Conservation (phyloP, 2,888 invertebrate species). For the Beris chalybata region DNA sequence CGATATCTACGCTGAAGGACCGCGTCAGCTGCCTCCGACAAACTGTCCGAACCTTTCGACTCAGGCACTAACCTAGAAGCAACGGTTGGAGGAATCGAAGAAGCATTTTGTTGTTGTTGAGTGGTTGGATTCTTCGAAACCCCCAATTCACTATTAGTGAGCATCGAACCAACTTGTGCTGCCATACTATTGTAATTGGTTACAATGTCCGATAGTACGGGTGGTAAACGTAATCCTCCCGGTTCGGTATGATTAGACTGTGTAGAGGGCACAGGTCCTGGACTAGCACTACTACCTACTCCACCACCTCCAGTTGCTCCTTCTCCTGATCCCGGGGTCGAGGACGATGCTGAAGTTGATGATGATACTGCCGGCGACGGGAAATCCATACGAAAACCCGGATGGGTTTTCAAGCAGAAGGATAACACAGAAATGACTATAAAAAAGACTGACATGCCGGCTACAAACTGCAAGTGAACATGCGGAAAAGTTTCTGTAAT, state of each 20-base stretch:
- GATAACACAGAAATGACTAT: constrained; percentile 94
- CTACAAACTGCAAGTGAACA: constrained; percentile 72
- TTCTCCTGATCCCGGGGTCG: constrained; percentile 27
- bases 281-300: neutral
- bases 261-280: neutral
- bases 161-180: neutral
- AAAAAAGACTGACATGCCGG: constrained; percentile 91
- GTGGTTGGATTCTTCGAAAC: constrained; percentile 41
- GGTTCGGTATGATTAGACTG: neutral
- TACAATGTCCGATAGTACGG: neutral
- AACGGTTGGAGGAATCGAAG: constrained; percentile 1
- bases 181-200: constrained; percentile 1
- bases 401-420: constrained; percentile 95
- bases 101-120: constrained; percentile 36
- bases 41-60: constrained; percentile 22
- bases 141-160: constrained; percentile 35
- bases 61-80: neutral
- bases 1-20: too few relatives aligned
- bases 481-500: neutral
- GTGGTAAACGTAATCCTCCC: neutral
- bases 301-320: constrained; percentile 41
- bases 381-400: constrained; percentile 72
- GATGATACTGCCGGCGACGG: constrained; percentile 42
- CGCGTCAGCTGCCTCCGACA: neutral
- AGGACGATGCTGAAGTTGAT: constrained; percentile 40